These are phyloP conservation scores for Drosophila sechellia DNA, from an alignment of 1,140 invertebrate genomes.

Conservation along the genomic window DNA sequence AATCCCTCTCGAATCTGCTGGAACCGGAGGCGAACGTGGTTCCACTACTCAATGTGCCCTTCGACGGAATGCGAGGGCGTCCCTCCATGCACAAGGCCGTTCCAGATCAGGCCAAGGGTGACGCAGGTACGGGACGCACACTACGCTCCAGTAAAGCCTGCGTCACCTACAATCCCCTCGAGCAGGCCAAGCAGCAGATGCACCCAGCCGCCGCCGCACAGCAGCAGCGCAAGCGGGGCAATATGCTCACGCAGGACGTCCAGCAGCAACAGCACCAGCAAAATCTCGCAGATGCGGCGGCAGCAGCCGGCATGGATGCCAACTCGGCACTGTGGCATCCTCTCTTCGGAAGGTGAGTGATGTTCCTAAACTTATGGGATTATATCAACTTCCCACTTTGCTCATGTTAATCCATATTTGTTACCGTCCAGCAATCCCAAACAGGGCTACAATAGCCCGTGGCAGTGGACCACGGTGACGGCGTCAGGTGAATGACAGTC, in stretches of 20 bases:
- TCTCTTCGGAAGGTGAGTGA: slow-evolving; percentile 88
- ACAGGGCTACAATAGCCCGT: slow-evolving; percentile 85
- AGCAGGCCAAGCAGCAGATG: slow-evolving; percentile 63
- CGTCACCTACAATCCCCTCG: slow-evolving; percentile 64
- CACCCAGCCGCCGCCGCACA: slow-evolving; percentile 39
- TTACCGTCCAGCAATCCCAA: slow-evolving; percentile 83
- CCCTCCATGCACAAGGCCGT: slow-evolving; percentile 42
- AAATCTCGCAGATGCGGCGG: slow-evolving; percentile 51
- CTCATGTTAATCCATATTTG: background rate
- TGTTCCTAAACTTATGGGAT: background rate
- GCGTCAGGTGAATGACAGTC: slow-evolving; percentile 86
- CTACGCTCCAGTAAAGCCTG: slow-evolving; percentile 70
- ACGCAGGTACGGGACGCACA: slow-evolving; percentile 48
- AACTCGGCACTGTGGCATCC: slow-evolving; percentile 89
- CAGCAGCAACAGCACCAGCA: slow-evolving; percentile 61
- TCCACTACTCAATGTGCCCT: slow-evolving; percentile 69
- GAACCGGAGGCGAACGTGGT: slow-evolving; percentile 84
- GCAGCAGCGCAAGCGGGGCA: slow-evolving; percentile 58
- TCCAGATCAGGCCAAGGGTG: slow-evolving; percentile 39
- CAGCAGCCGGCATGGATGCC: slow-evolving; percentile 78
- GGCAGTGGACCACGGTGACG: slow-evolving; percentile 86
- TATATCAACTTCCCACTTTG: too few species aligned
- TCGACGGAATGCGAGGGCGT: slow-evolving; percentile 56
- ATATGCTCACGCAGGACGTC: slow-evolving; percentile 47
- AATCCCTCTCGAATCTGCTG: slow-evolving; percentile 87